phyloP scores from a whole-genome alignment of 2,113 vertebrate species.

The Formicarius rufipectus region DNA sequence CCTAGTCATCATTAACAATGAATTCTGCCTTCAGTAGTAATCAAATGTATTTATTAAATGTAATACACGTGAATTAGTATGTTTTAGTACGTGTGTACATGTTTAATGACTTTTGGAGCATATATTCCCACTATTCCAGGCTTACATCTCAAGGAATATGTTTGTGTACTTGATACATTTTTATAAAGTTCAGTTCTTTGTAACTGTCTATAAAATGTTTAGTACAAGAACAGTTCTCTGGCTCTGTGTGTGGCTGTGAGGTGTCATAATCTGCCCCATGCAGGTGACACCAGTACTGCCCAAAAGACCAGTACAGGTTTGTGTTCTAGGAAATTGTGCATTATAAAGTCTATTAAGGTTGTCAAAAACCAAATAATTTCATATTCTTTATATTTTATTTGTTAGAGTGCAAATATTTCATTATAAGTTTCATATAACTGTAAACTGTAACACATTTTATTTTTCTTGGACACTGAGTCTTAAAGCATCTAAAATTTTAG shows the following conservation, averaged over 20 bases:
- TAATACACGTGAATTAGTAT: background rate
- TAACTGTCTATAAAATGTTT: background rate
- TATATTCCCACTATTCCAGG: background rate
- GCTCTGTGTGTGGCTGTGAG: background rate
- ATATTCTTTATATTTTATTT: background rate
- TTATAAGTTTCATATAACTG: conserved; percentile 28
- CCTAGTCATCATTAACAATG: background rate
- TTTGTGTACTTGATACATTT: background rate
- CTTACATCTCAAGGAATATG: background rate
- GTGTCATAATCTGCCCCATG: background rate
- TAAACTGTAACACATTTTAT: background rate
- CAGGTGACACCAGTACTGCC: background rate
- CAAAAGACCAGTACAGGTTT: background rate
- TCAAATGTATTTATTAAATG: background rate
- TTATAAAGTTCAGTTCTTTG: background rate
- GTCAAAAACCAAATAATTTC: background rate
- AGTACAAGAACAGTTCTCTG: background rate
- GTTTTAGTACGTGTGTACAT: background rate
- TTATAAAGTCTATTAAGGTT: background rate
- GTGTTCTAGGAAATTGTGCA: background rate
- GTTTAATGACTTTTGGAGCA: background rate
- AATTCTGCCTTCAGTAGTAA: background rate
- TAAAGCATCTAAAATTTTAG: background rate
- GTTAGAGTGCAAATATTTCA: background rate
- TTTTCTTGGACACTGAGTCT: conserved; percentile 6